phyloP scores from a whole-genome alignment of 2,113 vertebrate species.

The Corydoras maculifer region DNA sequence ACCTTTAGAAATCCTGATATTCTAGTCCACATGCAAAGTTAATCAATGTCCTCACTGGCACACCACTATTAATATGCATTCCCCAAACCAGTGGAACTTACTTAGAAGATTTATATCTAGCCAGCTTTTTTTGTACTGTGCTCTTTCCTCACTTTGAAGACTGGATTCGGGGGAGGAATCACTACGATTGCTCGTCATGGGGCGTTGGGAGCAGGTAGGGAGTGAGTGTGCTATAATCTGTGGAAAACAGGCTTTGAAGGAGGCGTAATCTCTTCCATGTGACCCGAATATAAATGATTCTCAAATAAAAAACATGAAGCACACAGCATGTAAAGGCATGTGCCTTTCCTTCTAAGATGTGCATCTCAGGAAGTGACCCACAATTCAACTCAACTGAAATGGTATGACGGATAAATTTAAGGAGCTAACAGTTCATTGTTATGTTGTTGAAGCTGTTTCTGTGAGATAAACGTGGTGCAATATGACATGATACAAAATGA shows the following conservation, averaged over 20 bases:
- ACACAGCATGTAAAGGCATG: background rate
- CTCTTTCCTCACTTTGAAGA: conserved; percentile 23
- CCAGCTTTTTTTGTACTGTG: conserved; percentile 8
- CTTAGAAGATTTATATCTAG: conserved; percentile 11
- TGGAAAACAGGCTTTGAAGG: conserved; percentile 28
- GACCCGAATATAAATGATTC: conserved; percentile 29
- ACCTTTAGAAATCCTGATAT: background rate
- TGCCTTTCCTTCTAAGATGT: background rate
- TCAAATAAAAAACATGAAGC: conserved; percentile 17
- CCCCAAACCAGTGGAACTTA: background rate
- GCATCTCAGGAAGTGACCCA: background rate
- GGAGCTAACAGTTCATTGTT: background rate
- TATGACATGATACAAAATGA: background rate
- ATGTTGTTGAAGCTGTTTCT: background rate
- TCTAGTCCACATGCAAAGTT: conserved; percentile 1
- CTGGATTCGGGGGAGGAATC: conserved; percentile 22
- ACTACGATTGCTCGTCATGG: conserved; percentile 8
- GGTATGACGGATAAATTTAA: background rate
- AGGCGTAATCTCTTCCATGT: conserved; percentile 16
- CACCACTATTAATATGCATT: conserved; percentile 17
- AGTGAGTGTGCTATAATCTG: conserved; percentile 22
- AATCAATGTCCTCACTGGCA: conserved; percentile 20
- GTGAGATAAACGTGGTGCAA: background rate
- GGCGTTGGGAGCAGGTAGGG: conserved; percentile 5
- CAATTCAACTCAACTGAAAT: background rate